phyloP scores from a whole-genome alignment of 2,888 invertebrate genomes.

The Clostera curtula region DNA sequence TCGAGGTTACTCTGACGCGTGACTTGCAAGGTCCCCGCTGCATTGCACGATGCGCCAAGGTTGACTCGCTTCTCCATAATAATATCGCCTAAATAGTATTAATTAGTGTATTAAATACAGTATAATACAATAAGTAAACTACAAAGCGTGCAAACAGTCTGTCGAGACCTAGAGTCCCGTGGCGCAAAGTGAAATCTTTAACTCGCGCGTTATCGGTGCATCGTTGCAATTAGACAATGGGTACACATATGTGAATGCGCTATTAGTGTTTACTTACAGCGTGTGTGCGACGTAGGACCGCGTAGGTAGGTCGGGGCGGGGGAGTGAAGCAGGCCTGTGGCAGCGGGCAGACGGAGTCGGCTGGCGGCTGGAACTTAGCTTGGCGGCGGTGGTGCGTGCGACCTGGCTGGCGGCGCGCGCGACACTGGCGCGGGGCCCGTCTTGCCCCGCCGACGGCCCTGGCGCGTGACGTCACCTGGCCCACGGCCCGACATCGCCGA shows the following conservation, averaged over 20 bases:
- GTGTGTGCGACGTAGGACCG: slow-evolving; percentile 26
- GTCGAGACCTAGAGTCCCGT: slow-evolving; percentile 24
- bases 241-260: slow-evolving; percentile 25
- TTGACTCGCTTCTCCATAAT: slow-evolving; percentile 58
- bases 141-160: slow-evolving; percentile 9
- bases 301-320: slow-evolving; percentile 30
- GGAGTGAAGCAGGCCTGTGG: slow-evolving; percentile 25
- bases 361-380: slow-evolving; percentile 25
- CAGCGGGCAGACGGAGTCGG: slow-evolving; percentile 29
- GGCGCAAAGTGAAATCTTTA: slow-evolving; percentile 59
- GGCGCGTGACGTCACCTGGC: slow-evolving; percentile 72
- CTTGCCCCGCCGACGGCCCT: slow-evolving; percentile 70
- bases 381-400: slow-evolving; percentile 54
- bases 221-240: slow-evolving; percentile 48
- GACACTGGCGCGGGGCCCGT: slow-evolving; percentile 75
- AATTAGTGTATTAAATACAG: slow-evolving; percentile 16
- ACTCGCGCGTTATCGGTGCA: slow-evolving; percentile 42
- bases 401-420: slow-evolving; percentile 70
- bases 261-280: slow-evolving; percentile 33
- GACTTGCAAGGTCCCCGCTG: slow-evolving; percentile 75
- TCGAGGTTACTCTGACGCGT: slow-evolving; percentile 75
- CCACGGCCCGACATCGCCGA: slow-evolving; percentile 68
- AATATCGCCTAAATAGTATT: slow-evolving; percentile 43
- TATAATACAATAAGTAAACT: slow-evolving; percentile 5
- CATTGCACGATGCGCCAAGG: slow-evolving; percentile 75